phyloP scores from a whole-genome alignment of 37 sponge, comb jelly and placozoan species.

The Geodia barretti region DNA sequence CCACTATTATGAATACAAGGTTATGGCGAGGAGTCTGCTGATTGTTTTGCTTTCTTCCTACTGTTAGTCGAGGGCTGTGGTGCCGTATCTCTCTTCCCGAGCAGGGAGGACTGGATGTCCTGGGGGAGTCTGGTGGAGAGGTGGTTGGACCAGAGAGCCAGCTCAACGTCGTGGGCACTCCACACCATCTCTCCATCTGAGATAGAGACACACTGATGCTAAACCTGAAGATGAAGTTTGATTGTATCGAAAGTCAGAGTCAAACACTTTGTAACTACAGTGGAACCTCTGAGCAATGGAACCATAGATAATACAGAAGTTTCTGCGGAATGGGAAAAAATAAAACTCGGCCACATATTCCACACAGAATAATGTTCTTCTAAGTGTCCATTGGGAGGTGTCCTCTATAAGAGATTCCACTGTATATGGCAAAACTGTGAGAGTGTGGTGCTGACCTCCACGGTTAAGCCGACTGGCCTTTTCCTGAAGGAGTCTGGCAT shows the following conservation, averaged over 20 bases:
- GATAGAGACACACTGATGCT: background rate
- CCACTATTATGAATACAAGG: too few species aligned
- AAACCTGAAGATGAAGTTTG: too few species aligned
- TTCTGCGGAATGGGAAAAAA: too few species aligned
- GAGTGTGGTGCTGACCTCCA: conserved; percentile 7
- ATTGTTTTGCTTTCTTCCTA: too few species aligned
- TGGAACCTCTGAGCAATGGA: background rate
- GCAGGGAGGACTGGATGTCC: conserved; percentile 14
- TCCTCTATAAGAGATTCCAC: too few species aligned
- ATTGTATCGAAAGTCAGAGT: background rate
- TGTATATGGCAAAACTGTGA: background rate
- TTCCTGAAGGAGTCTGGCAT: conserved; percentile 27
- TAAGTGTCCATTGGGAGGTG: too few species aligned
- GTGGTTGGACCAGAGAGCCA: conserved; percentile 74
- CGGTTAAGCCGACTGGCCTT: conserved; percentile 25
- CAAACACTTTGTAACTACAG: background rate
- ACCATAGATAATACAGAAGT: too few species aligned
- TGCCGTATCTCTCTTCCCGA: background rate
- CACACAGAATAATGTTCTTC: too few species aligned
- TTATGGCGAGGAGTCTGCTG: too few species aligned
- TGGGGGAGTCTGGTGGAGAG: conserved; percentile 3
- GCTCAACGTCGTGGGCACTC: conserved; percentile 76
- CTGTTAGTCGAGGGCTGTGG: too few species aligned
- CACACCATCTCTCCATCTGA: conserved; percentile 22
- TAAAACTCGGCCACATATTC: too few species aligned